Evolutionary conservation across 2,113 vertebrate species (phyloP).

Genomic region (Pelodiscus sinensis): DNA sequence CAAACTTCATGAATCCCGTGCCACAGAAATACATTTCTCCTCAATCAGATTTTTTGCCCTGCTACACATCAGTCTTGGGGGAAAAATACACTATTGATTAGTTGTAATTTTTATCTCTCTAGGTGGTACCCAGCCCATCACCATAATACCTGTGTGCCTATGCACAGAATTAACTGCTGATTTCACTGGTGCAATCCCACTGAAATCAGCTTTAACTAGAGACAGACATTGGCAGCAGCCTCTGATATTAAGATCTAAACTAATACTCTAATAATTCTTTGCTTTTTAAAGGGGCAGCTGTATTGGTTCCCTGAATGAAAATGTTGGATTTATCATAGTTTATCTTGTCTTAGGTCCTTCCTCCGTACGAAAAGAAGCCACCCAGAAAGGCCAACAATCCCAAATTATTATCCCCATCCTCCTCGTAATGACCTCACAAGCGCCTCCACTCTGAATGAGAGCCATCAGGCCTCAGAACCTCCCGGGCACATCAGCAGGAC

Average conservation of each 20-base stretch:
- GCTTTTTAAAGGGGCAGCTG: neutral
- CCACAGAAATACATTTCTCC: neutral
- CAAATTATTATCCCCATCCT: constrained; percentile 47
- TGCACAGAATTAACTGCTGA: neutral
- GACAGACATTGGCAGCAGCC: neutral
- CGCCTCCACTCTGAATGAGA: neutral
- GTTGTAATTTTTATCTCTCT: neutral
- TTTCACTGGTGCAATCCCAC: neutral
- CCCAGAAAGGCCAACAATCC: constrained; percentile 36
- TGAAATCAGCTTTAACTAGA: neutral
- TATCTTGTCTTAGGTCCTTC: constrained; percentile 60
- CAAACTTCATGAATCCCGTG: neutral
- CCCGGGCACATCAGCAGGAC: constrained; percentile 52
- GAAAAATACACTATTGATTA: neutral
- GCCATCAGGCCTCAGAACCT: constrained; percentile 47
- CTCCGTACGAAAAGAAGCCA: constrained; percentile 60
- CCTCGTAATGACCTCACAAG: neutral
- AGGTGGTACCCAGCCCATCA: neutral
- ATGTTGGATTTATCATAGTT: neutral
- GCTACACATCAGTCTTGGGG: neutral
- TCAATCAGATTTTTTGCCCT: neutral
- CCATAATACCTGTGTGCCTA: neutral
- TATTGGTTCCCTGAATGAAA: neutral
- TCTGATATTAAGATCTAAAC: neutral
- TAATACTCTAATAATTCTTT: neutral